Base-by-base conservation (phyloP, 2,888 invertebrate genomes). In the Erebia aethiops region DNA sequence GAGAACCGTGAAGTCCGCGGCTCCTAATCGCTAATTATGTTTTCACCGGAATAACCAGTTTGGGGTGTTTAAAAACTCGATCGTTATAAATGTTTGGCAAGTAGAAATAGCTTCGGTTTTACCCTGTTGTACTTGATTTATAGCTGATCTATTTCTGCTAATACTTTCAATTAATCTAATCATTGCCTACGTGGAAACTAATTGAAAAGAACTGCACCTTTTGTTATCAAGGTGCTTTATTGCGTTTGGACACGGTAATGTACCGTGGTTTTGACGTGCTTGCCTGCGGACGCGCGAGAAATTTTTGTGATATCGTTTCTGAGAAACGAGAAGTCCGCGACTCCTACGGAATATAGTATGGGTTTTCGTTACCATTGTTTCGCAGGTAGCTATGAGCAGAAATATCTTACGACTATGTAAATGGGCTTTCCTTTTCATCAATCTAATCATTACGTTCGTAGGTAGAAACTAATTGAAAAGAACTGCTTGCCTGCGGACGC, bases 171-270 rank as follows among this genome's bases (percentile, higher is more conserved):
- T 26, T 3, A 26, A 26, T 26, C 26, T 26, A 90, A 90, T 89
- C 87, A 87, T 87, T 89, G 89, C 87, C 87, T 84, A 76, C 81
- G 88, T 88, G 88, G 89, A 90, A 90, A 90, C 89, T 87, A 88
- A 89, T 89, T 89, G 87, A 87, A 89, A 88, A 85, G 88, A 87
- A 83, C 86, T 76, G 77, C 78, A 76, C 81, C 82, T 83, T 84
- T 88, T 88, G 87, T 87, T 85, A 82, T 80, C 81, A 49, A 80
- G 80, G 82, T 83, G 81, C 81, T 80, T 78, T 77, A 77, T 76
- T 77, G 74, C 77, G 67, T 74, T 73, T 69, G 26, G 26, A n/a
- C 21, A 21, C 1, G 77, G 75, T n/a, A n/a, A n/a, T n/a, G n/a
- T n/a, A n/a, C n/a, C n/a, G n/a, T n/a, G n/a, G n/a, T n/a, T n/a